Conservation (phyloP, 2,113 vertebrate genomes). For the Paraplagusia blochii region DNA sequence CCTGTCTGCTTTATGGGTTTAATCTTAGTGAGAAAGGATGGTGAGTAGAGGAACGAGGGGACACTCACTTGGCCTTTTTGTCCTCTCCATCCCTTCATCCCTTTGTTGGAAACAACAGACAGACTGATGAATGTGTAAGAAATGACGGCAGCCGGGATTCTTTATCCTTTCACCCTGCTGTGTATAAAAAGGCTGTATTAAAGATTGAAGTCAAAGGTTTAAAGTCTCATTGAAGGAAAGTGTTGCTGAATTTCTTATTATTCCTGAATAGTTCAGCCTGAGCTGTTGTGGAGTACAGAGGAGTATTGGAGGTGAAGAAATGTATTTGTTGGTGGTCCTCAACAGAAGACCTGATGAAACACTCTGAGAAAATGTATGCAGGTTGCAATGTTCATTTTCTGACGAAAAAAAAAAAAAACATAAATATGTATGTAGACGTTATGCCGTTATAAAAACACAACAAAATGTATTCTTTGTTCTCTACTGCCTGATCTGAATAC, state of each 20-base stretch:
- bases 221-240: conserved; percentile 11
- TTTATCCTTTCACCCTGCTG: neutral
- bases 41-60: conserved; percentile 20
- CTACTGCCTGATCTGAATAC: neutral
- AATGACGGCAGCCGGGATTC: conserved; percentile 17
- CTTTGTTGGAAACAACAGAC: conserved; percentile 24
- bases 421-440: neutral
- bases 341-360: too few species aligned
- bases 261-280: conserved; percentile 12
- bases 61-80: conserved; percentile 40
- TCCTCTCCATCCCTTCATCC: conserved; percentile 5
- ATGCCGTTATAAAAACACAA: neutral
- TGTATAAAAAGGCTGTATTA: neutral
- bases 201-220: conserved; percentile 27
- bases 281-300: neutral
- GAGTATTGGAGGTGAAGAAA: too few species aligned
- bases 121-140: conserved; percentile 26
- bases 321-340: too few species aligned
- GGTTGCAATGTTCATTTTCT: too few species aligned
- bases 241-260: conserved; percentile 13
- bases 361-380: too few species aligned
- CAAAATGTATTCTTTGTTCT: neutral
- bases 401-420: too few species aligned
- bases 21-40: conserved; percentile 50
- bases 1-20: conserved; percentile 71